Conservation (phyloP, 2,797 vertebrate genomes). For the Sebastes elongatus region DNA sequence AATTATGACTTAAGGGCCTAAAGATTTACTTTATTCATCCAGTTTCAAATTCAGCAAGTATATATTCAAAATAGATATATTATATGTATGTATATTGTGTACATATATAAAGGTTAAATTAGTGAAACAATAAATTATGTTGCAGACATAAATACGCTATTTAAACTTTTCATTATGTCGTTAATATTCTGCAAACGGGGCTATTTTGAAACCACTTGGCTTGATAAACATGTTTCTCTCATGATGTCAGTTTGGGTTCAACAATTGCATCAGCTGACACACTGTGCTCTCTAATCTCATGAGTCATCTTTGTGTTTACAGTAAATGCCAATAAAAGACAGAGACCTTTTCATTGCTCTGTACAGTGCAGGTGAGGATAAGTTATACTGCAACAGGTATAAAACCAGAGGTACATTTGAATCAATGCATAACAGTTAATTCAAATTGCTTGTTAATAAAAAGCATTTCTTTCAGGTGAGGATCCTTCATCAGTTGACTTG, state of each 20-base stretch:
- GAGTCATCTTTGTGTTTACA: neutral
- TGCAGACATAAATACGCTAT: neutral
- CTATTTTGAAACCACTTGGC: neutral
- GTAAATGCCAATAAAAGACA: neutral
- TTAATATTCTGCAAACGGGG: neutral
- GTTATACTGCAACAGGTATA: neutral
- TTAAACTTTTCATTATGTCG: neutral
- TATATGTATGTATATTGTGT: neutral
- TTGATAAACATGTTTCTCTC: neutral
- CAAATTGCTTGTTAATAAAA: neutral
- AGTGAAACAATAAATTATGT: neutral
- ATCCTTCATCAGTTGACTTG: neutral
- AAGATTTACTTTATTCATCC: neutral
- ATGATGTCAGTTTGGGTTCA: neutral
- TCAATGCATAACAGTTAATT: neutral
- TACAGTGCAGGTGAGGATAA: neutral
- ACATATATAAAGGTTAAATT: neutral
- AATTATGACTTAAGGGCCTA: no score
- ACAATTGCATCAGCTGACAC: neutral
- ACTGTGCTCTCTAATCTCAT: neutral
- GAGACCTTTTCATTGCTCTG: neutral
- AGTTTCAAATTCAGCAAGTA: neutral
- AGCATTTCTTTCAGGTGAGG: neutral
- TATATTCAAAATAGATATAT: neutral
- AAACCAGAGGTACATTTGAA: neutral